Base-by-base conservation (phyloP, 2,888 invertebrate genomes). In the Dromius quadrimaculatus region DNA sequence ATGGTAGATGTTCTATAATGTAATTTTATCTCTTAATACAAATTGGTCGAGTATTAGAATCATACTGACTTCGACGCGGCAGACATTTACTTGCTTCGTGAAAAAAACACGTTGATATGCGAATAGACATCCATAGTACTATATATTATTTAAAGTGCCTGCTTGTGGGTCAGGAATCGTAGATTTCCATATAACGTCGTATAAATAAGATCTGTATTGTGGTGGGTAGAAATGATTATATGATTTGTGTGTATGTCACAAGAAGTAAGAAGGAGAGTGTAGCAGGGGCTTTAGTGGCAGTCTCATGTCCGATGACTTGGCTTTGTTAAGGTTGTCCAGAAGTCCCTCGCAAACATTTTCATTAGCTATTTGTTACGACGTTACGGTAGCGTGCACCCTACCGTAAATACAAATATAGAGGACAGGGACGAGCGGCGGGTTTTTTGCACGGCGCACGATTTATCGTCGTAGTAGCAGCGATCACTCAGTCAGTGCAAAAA, bases 281-380 rank as follows among this genome's bases (percentile, higher is more conserved):
- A 59, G 34, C 9, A 8, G 11, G 59, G 17, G 36, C 63, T 63
- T 43, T 47, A 38, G 54, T 45, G 20, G 9, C 34, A 23, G 66
- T 69, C 57, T 54, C 28, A 32, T 34, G 32, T 22, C 68, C 59
- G 59, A 69, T 69, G 68, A 69, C 68, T 69, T 43, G 38, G 65
- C 65, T 65, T 63, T 54, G 66, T 71, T 69, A 64, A 65, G 61
- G 64, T 64, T 62, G 54, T 70, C 70, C 47, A 45, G 61, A 57
- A 41, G 38, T 54, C 75, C 74, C 78, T 79, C 77, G 76, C 78
- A 78, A 79, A 80, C 80, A 79, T 81, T 81, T 81, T 80, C 81
- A 81, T 81, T 81, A 80, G 79, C 79, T 79, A 81, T 81, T 81
- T 81, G 80, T 81, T 80, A 80, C 77, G 76, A 78, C 76, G 77